Evolutionary conservation across 2,113 vertebrate genomes (phyloP).

Genomic region (Pelobates fuscus): DNA sequence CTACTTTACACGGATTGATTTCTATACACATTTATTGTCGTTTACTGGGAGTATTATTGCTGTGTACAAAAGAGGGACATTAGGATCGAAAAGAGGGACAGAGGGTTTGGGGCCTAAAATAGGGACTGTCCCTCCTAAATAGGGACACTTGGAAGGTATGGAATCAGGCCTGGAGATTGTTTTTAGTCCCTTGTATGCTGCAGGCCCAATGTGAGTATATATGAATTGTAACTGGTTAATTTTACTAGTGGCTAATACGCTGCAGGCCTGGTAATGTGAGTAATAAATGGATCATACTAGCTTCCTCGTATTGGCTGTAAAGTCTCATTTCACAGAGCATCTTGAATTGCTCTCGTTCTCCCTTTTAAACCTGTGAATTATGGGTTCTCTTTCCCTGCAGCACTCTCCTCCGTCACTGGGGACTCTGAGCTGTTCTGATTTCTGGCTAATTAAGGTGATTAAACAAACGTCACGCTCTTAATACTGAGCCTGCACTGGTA

Average conservation of each 20-base stretch:
- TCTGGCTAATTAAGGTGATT: constrained; percentile 43
- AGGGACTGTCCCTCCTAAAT: no score
- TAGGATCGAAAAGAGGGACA: no score
- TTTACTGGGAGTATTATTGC: no score
- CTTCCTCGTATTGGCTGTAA: background rate
- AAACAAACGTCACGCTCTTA: constrained; percentile 33
- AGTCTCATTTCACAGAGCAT: constrained; percentile 1
- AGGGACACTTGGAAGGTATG: no score
- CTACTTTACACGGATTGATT: no score
- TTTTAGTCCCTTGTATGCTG: no score
- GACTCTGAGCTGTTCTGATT: constrained; percentile 19
- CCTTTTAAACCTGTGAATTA: constrained; percentile 33
- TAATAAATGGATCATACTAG: background rate
- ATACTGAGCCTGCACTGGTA: constrained; percentile 5
- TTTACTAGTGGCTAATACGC: background rate
- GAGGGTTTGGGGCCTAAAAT: no score
- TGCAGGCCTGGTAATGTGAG: background rate
- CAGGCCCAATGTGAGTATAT: no score
- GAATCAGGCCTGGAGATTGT: no score
- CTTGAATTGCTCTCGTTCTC: constrained; percentile 11
- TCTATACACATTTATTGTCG: no score
- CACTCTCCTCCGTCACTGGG: constrained; percentile 4
- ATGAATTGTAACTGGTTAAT: background rate
- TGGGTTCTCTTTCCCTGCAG: background rate
- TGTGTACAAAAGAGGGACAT: no score